Base-by-base conservation (phyloP, 2,888 invertebrate species). In the Bursaphelenchus okinawaensis region DNA sequence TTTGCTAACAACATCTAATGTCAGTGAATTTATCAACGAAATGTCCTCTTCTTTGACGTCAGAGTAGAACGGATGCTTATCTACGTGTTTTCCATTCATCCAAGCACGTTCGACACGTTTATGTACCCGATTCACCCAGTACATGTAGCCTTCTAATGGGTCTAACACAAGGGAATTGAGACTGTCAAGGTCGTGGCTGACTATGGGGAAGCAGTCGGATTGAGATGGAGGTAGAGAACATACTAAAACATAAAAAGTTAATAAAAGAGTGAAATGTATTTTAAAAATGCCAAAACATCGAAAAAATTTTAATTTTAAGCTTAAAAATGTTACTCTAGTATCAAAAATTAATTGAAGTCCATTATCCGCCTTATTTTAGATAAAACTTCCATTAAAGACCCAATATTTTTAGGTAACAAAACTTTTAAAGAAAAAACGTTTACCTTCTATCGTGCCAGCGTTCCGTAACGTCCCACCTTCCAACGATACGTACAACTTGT, bases 131-230 rank as follows among this genome's bases (percentile, higher is more conserved):
- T 75, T 73, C 23, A 73, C 60, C 73, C 73, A 73, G 65, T 73
- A 73, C 74, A 73, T 74, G 57, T 73, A 71, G 71, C 73, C 74
- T 28, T 75, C 74, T 1, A 64, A 52, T 3, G 73, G 74, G 63
- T 73, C 73, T 4, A 73, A 52, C 8, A 68, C 73, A 26, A 73
- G 60, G 0, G 72, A 75, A 50, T 70, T 65, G 12, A 73, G 63
- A 26, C 58, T 68, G 52, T 68, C 74, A n/a, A 74, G 57, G 28
- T 62, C 69, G 24, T 27, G 52, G 52, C 51, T 66, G 27, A 62
- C 56, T 31, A 24, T 65, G 52, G 62, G 60, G 28, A 62, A 65
- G 65, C 59, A 69, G 8, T 55, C 68, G 16, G 51, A n/a, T n/a
- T n/a, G n/a, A n/a, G n/a, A n/a, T n/a, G n/a, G n/a, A n/a, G n/a